phyloP scores from a whole-genome alignment of 35 echinoderm and acorn worm species.

The Apostichopus japonicus region DNA sequence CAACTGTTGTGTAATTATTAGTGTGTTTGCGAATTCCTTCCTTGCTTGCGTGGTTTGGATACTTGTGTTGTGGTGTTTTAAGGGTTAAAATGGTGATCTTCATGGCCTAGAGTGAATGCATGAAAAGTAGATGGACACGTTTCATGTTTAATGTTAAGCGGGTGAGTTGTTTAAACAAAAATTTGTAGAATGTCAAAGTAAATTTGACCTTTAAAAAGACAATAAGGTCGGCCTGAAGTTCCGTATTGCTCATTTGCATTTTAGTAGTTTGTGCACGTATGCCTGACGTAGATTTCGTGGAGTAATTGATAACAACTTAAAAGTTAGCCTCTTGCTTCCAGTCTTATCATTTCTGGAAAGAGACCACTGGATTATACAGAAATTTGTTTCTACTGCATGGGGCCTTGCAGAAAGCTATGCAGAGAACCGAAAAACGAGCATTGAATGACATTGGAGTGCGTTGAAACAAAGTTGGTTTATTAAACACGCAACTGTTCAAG shows the following conservation, averaged over 20 bases:
- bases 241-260: background rate
- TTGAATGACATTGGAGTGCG: no score
- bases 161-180: background rate
- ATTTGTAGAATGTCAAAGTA: background rate
- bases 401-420: no score
- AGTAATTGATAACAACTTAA: background rate
- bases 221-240: no score
- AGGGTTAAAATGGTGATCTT: background rate
- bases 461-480: no score
- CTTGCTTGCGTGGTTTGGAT: background rate
- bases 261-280: constrained; percentile 8
- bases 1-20: background rate
- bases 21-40: background rate
- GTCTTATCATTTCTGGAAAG: no score
- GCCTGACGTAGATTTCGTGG: constrained; percentile 5
- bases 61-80: background rate
- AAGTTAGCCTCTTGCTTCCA: no score
- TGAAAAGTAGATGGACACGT: background rate
- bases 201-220: background rate
- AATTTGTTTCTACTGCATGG: no score
- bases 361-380: no score
- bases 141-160: constrained; percentile 2
- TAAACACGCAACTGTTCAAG: no score
- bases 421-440: no score
- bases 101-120: background rate